These are phyloP conservation scores for Pollenia amentaria DNA, from an alignment of 2,888 invertebrate genomes.

Conservation along the genomic window DNA sequence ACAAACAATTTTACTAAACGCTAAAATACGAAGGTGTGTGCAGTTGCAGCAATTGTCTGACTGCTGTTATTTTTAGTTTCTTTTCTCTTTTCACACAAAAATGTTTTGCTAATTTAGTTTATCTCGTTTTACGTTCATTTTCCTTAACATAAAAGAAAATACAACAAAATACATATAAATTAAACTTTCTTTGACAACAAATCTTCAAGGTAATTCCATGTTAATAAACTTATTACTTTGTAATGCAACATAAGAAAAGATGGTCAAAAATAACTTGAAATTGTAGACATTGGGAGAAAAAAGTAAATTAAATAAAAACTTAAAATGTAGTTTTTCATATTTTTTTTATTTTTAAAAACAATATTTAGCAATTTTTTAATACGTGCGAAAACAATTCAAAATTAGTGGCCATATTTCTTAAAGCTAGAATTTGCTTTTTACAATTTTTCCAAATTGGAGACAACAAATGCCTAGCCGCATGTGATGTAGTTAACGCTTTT, in stretches of 20 bases:
- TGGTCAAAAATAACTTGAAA: slow-evolving; percentile 13
- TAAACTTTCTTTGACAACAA: slow-evolving; percentile 70
- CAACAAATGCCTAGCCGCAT: too few species aligned
- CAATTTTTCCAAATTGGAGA: too few species aligned
- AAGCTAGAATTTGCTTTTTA: too few species aligned
- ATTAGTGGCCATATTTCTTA: too few species aligned
- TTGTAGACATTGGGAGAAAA: slow-evolving; percentile 29
- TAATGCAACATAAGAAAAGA: slow-evolving; percentile 40
- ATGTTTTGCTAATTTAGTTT: slow-evolving; percentile 62
- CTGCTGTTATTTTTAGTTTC: background rate
- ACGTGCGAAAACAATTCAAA: background rate
- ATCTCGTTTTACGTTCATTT: slow-evolving; percentile 47
- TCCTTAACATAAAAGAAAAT: slow-evolving; percentile 42
- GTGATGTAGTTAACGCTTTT: too few species aligned
- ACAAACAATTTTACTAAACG: slow-evolving; percentile 34
- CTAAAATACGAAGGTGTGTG: slow-evolving; percentile 43
- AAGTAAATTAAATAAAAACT: slow-evolving; percentile 11
- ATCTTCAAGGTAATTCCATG: slow-evolving; percentile 58
- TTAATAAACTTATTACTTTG: slow-evolving; percentile 65
- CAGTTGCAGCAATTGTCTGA: slow-evolving; percentile 19
- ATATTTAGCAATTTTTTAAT: slow-evolving; percentile 55
- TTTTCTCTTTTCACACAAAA: slow-evolving; percentile 45
- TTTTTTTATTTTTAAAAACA: background rate
- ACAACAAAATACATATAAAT: slow-evolving; percentile 40
- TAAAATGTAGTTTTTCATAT: background rate